phyloP scores from a whole-genome alignment of 1,140 invertebrate genomes.

The Helicoverpa zea region DNA sequence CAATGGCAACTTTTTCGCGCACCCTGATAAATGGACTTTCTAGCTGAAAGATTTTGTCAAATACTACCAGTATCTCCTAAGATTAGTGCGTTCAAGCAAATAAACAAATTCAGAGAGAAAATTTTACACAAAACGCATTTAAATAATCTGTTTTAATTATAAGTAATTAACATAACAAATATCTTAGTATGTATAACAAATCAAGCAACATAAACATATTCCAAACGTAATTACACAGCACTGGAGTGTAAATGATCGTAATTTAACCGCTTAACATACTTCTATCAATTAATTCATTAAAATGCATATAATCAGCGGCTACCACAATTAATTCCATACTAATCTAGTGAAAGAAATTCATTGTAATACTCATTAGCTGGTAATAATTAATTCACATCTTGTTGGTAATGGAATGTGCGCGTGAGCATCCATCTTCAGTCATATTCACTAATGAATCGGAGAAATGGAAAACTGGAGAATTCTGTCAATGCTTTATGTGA shows the following conservation, averaged over 20 bases:
- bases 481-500: not conserved
- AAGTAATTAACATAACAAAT: too few species aligned
- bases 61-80: too few species aligned
- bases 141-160: too few species aligned
- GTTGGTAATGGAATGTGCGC: conserved; percentile 7
- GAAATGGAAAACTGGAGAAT: not conserved
- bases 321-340: not conserved
- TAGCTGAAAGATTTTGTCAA: too few species aligned
- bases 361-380: conserved; percentile 21
- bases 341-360: conserved; percentile 20
- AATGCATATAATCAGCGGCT: conserved; percentile 27
- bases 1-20: too few species aligned
- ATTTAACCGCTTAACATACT: not conserved
- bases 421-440: conserved; percentile 3
- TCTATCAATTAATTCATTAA: conserved; percentile 3
- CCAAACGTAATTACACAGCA: not conserved
- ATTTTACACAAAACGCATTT: too few species aligned
- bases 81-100: too few species aligned
- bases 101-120: too few species aligned
- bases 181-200: too few species aligned
- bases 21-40: too few species aligned
- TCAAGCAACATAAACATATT: not conserved
- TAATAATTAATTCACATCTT: conserved; percentile 6
- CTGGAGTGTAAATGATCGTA: not conserved
- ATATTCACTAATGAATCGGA: not conserved